These are phyloP conservation scores for Drosophila testacea DNA, from an alignment of 2,888 invertebrate genomes.

Conservation along the genomic window DNA sequence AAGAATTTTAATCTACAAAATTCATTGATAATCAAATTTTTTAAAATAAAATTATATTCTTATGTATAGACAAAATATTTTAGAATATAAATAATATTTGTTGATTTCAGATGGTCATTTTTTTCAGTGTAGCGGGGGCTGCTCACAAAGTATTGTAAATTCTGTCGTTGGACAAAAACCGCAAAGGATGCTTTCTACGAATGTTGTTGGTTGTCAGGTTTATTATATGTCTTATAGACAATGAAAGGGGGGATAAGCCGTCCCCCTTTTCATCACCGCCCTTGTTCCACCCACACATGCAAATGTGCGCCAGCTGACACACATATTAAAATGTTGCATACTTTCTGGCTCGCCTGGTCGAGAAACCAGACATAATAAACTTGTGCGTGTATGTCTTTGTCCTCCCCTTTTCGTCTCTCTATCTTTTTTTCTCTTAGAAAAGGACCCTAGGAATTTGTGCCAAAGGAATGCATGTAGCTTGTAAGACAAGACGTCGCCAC, in stretches of 20 bases:
- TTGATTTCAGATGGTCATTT: no score
- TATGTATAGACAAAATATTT: no score
- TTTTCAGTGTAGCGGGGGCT: not conserved
- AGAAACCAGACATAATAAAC: slow-evolving; percentile 67
- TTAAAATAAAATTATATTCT: no score
- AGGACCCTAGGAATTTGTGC: slow-evolving; percentile 58
- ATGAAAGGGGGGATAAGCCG: slow-evolving; percentile 7
- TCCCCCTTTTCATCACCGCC: not conserved
- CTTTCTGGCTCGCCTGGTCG: slow-evolving; percentile 51
- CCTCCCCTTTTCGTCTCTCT: not conserved
- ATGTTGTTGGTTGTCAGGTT: slow-evolving; percentile 53
- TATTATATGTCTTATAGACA: slow-evolving; percentile 64
- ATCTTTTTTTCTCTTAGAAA: not conserved
- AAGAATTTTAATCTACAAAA: no score
- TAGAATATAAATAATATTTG: no score
- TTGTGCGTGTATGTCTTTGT: slow-evolving; percentile 33
- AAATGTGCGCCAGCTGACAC: slow-evolving; percentile 68
- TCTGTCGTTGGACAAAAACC: slow-evolving; percentile 54
- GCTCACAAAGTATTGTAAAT: slow-evolving; percentile 27
- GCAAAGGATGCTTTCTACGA: slow-evolving; percentile 64
- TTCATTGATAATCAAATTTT: no score
- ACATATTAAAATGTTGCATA: slow-evolving; percentile 81
- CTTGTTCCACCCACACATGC: slow-evolving; percentile 22
- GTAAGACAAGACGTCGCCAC: slow-evolving; percentile 64
- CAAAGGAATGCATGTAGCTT: slow-evolving; percentile 69